phyloP scores from a whole-genome alignment of 2,888 invertebrate genomes.

The Aspidiotus destructor region DNA sequence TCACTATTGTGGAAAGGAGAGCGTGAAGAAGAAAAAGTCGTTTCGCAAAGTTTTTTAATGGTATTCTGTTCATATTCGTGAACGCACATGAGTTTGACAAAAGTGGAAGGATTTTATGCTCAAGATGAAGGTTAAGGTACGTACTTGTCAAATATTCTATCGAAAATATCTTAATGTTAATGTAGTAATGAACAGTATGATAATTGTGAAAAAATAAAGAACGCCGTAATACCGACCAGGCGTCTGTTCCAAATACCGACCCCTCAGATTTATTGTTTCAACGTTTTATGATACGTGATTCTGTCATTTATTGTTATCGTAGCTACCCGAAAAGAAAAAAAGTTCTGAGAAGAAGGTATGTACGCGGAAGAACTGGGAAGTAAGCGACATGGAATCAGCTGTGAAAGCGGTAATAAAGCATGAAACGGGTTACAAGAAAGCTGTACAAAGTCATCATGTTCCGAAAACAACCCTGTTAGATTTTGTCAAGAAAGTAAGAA shows the following conservation, averaged over 20 bases:
- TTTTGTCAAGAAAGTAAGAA: neutral
- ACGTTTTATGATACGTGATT: constrained; percentile 1
- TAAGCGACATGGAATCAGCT: constrained; percentile 12
- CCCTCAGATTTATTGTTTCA: constrained; percentile 9
- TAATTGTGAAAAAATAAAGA: constrained; percentile 10
- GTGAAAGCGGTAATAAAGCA: constrained; percentile 11
- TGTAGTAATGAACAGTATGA: neutral
- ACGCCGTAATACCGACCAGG: constrained; percentile 14
- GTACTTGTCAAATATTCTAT: neutral
- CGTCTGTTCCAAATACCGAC: constrained; percentile 7
- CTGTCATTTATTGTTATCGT: neutral
- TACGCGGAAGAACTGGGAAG: constrained; percentile 12
- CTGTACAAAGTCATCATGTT: neutral
- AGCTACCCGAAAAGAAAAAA: neutral
- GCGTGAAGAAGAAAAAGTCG: constrained; percentile 2
- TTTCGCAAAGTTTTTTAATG: neutral
- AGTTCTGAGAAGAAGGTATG: constrained; percentile 7
- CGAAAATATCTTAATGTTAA: neutral
- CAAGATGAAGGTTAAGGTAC: neutral
- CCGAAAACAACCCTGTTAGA: too few relatives aligned
- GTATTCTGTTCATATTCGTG: neutral
- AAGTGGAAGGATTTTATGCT: neutral
- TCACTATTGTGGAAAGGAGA: constrained; percentile 10
- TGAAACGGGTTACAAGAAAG: constrained; percentile 8
- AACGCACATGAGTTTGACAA: neutral